phyloP scores from a whole-genome alignment of 1,140 invertebrate species.

The Papilio glaucus region DNA sequence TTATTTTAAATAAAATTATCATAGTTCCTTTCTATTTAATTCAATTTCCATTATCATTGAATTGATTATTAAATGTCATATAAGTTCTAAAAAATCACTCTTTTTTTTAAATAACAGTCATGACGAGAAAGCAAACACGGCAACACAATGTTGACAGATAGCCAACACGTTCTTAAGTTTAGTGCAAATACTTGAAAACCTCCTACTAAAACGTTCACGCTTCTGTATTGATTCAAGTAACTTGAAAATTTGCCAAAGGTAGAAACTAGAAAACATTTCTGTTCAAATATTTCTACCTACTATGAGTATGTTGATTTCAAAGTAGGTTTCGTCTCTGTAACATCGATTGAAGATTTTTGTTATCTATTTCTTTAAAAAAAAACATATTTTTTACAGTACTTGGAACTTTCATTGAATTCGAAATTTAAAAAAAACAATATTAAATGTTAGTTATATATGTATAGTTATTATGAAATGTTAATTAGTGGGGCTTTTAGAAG shows the following conservation, averaged over 20 bases:
- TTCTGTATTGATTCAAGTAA: conserved; percentile 33
- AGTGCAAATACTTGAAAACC: conserved; percentile 48
- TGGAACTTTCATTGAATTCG: no score
- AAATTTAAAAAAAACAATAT: no score
- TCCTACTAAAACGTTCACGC: conserved; percentile 42
- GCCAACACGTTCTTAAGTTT: conserved; percentile 52
- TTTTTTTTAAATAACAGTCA: neutral
- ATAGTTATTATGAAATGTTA: no score
- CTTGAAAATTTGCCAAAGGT: conserved; percentile 32
- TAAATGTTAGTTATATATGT: no score
- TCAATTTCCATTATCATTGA: conserved; percentile 44
- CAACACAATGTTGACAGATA: conserved; percentile 31
- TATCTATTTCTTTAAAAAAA: neutral
- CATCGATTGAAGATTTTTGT: neutral
- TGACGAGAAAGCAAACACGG: neutral
- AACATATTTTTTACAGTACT: neutral
- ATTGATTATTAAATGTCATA: conserved; percentile 6
- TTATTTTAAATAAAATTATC: no score
- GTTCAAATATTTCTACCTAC: conserved; percentile 20
- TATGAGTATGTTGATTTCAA: neutral
- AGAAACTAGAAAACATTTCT: conserved; percentile 15
- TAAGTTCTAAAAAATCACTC: neutral
- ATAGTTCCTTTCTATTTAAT: no score
- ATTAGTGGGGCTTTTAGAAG: no score
- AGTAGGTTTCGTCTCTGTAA: neutral